A percentile compares a stretch with the other conserved stretches of the same genome.
Evolutionary conservation across 1,140 invertebrate species (phyloP).

Genomic region (Grapholita molesta): DNA sequence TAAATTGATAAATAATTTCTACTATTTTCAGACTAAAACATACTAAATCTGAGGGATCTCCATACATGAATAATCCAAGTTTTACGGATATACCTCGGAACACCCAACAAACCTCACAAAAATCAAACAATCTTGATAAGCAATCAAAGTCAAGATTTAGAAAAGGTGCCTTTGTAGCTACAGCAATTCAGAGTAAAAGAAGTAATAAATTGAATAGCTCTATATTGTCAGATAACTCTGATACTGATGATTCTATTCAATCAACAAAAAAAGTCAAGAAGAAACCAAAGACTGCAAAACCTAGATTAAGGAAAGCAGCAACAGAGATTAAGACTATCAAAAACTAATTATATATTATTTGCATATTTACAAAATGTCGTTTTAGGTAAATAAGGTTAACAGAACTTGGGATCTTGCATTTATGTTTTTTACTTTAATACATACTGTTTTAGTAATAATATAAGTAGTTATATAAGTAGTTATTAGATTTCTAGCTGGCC

Average conservation of each 20-base stretch:
- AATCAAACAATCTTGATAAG: slow-evolving; percentile 47
- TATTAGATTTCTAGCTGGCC: too few species aligned
- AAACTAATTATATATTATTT: slow-evolving; percentile 21
- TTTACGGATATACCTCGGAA: slow-evolving; percentile 70
- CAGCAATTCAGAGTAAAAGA: slow-evolving; percentile 73
- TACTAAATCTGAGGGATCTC: slow-evolving; percentile 51
- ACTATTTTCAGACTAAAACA: slow-evolving; percentile 62
- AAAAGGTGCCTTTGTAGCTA: slow-evolving; percentile 80
- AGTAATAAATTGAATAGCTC: slow-evolving; percentile 48
- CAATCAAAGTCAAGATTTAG: slow-evolving; percentile 76
- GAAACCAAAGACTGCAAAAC: slow-evolving; percentile 73
- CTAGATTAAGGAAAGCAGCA: slow-evolving; percentile 42
- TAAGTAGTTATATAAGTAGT: too few species aligned
- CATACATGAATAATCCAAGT: slow-evolving; percentile 58
- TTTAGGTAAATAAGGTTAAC: too few species aligned
- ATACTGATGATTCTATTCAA: slow-evolving; percentile 75
- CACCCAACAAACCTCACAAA: slow-evolving; percentile 51
- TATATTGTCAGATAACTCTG: slow-evolving; percentile 70
- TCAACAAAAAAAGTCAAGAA: slow-evolving; percentile 69
- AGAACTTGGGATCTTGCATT: too few species aligned
- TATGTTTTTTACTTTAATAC: too few species aligned
- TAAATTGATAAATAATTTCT: slow-evolving; percentile 19
- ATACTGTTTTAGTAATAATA: too few species aligned
- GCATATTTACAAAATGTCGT: not conserved
- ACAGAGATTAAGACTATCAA: slow-evolving; percentile 45